Conservation (phyloP, 2,888 invertebrate species). For the Orthosia incerta region DNA sequence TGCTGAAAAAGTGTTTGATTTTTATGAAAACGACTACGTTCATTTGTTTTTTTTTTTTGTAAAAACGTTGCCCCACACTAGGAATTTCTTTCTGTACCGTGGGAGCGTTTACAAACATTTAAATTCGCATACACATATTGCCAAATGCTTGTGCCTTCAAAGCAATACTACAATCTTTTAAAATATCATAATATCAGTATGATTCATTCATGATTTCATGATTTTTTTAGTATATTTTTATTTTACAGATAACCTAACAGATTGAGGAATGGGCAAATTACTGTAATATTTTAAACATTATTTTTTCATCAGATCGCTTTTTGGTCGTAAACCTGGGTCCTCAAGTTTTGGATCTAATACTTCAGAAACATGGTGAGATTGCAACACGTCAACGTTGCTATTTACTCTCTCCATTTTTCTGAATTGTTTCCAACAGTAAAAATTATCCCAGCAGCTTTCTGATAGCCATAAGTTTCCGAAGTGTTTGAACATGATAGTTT, state of each 20-base stretch:
- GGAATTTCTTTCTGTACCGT: too few species aligned
- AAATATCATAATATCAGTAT: too few species aligned
- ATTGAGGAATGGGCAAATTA: constrained; percentile 3
- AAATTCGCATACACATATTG: too few species aligned
- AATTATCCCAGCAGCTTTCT: constrained; percentile 13
- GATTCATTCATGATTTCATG: too few species aligned
- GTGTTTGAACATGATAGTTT: constrained; percentile 27
- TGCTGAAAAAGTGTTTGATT: too few species aligned
- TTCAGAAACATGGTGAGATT: constrained; percentile 40
- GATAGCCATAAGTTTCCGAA: constrained; percentile 25
- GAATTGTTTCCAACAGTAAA: constrained; percentile 21
- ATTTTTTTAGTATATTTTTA: constrained; percentile 2
- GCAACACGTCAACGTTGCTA: constrained; percentile 6
- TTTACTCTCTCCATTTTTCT: constrained; percentile 25
- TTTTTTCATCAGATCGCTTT: background rate
- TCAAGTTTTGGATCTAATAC: constrained; percentile 9
- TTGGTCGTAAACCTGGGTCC: constrained; percentile 22
- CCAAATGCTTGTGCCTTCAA: too few species aligned
- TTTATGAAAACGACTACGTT: too few species aligned
- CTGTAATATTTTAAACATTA: constrained; percentile 5
- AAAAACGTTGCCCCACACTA: too few species aligned
- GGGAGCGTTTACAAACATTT: too few species aligned
- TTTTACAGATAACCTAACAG: constrained; percentile 4
- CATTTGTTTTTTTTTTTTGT: too few species aligned
- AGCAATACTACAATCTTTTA: too few species aligned